Evolutionary conservation across 2,113 vertebrate species (phyloP), one percentile per base, ranked within the genome.

Genomic region (Bungarus multicinctus): DNA sequence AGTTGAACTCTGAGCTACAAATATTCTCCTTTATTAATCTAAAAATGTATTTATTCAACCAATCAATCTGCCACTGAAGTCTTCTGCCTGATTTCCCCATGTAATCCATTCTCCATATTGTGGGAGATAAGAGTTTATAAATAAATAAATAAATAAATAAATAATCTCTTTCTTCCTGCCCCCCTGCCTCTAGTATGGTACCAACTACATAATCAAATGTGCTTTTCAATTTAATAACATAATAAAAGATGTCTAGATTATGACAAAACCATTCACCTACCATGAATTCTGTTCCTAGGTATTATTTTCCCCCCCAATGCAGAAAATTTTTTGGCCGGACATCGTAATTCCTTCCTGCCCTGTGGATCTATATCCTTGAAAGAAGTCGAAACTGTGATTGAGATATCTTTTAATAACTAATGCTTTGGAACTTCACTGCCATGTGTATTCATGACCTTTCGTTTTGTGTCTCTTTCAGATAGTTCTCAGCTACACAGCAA

Each of bases 401-500:
- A 58, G 27, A 6, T 27, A 5, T 23, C 27, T 27, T 50, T 55
- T 14, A 30, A 85, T 23, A 58, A 14, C 14, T 47, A 1, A 86
- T 4, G 6, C 18, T 43, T 4, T 18, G 34, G 25, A 10, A 69
- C 89, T 54, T 14, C 2, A 12, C 0, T 0, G 0, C 5, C 25
- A 25, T 60, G 92, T 93, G 16, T 58, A 86, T 87, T 20, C 0
- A 95, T 10, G 14, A n/a, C 52, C 30, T 8, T 93, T 43, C 87
- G 89, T 91, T 92, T 93, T 94, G n/a, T 92, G 3, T 95, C 86
- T 95, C 94, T 97, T 98, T 55, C 97, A 98, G 98, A 98, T 97
- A 94, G 97, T 91, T 96, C 98, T 95, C 98, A 98, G 95, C 97
- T 98, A 93, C 98, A 98, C 0, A 95, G 98, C 81, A 98, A 98